phyloP scores from a whole-genome alignment of 2,888 invertebrate species.

The Hyles lineata region DNA sequence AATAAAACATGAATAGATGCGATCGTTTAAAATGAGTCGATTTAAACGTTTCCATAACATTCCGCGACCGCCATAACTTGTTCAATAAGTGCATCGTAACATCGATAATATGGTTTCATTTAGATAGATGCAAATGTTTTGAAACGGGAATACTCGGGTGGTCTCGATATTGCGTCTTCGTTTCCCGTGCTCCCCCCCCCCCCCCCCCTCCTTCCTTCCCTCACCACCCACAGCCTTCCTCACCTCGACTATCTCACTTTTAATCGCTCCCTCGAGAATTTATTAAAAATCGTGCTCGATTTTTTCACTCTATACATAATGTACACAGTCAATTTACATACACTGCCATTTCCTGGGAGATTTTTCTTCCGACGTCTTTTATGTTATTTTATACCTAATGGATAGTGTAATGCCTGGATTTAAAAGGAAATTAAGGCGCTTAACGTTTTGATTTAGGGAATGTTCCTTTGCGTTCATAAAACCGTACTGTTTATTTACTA shows the following conservation, averaged over 20 bases:
- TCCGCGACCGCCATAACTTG: constrained; percentile 58
- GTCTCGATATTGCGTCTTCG: constrained; percentile 67
- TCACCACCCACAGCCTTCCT: constrained; percentile 48
- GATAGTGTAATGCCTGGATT: neutral
- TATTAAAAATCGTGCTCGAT: constrained; percentile 67
- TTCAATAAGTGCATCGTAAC: constrained; percentile 63
- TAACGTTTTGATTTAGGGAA: neutral
- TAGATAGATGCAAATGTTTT: constrained; percentile 73
- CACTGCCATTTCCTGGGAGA: neutral
- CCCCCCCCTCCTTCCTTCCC: constrained; percentile 29
- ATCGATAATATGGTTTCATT: constrained; percentile 62
- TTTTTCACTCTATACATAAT: constrained; percentile 46
- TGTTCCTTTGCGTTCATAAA: neutral
- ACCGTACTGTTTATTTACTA: no score
- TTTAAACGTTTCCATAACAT: constrained; percentile 40
- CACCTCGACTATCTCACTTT: constrained; percentile 70
- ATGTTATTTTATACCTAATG: neutral
- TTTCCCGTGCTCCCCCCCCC: constrained; percentile 22
- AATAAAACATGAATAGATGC: no score
- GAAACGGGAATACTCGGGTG: constrained; percentile 62
- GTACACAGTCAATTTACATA: constrained; percentile 22
- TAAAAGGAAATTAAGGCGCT: neutral
- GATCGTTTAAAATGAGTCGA: constrained; percentile 12
- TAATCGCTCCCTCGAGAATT: constrained; percentile 71
- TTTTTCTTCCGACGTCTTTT: neutral